These are phyloP conservation scores for Trachythela sp. DNA, from an alignment of 64 coral and sea anemone species.

Conservation along the genomic window DNA sequence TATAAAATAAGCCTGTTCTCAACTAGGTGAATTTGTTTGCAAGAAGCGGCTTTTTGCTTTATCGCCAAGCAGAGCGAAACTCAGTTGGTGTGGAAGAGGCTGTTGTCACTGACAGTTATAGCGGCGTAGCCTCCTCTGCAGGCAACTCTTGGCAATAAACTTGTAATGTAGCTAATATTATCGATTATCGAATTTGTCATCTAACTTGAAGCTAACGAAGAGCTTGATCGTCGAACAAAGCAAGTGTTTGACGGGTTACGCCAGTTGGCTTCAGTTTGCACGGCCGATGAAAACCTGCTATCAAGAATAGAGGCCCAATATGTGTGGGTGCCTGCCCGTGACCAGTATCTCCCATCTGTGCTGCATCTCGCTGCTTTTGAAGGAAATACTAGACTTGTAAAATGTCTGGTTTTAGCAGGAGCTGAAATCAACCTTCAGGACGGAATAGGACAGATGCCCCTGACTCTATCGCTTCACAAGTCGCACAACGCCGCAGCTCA, in stretches of 20 bases:
- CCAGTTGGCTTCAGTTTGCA: no score
- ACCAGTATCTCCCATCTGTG: not conserved
- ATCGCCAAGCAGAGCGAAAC: no score
- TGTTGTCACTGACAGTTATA: no score
- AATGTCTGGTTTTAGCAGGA: not conserved
- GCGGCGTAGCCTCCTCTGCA: no score
- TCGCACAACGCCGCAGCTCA: not conserved
- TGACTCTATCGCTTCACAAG: not conserved
- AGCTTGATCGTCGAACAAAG: no score
- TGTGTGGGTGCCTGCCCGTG: not conserved
- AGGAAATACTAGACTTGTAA: conserved; percentile 6
- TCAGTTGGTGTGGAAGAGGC: no score
- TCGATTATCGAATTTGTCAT: not conserved
- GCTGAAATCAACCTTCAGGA: conserved; percentile 4
- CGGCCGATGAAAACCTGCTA: not conserved
- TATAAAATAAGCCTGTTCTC: no score
- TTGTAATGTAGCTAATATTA: no score
- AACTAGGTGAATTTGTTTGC: no score
- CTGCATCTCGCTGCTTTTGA: not conserved
- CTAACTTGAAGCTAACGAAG: not conserved
- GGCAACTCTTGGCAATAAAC: no score
- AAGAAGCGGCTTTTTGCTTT: no score
- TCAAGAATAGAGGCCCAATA: not conserved
- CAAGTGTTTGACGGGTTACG: not conserved
- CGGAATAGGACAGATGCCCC: not conserved